These are phyloP conservation scores for Cranoglanis bouderius DNA, from an alignment of 2,113 vertebrate genomes.

Conservation along the genomic window DNA sequence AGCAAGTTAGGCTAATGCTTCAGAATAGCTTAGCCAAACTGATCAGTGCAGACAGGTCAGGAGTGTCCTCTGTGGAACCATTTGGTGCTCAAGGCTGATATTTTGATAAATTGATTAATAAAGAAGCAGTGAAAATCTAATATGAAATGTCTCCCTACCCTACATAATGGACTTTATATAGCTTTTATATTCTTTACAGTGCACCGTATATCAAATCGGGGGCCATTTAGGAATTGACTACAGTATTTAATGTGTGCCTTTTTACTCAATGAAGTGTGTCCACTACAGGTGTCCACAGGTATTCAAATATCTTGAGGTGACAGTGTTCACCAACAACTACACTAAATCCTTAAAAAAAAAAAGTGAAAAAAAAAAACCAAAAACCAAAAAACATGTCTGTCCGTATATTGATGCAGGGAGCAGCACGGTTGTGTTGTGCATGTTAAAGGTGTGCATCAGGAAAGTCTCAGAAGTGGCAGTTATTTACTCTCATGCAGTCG, in stretches of 20 bases:
- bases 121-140: neutral
- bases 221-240: neutral
- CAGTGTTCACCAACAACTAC: neutral
- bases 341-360: neutral
- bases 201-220: neutral
- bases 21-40: neutral
- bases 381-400: neutral
- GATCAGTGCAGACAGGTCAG: neutral
- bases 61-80: neutral
- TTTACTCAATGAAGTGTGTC: neutral
- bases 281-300: neutral
- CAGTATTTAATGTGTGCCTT: neutral
- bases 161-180: neutral
- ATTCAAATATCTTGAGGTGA: neutral
- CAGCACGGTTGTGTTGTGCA: neutral
- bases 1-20: neutral
- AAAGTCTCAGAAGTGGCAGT: neutral
- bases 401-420: neutral
- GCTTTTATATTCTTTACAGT: neutral
- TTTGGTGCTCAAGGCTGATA: neutral
- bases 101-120: constrained; percentile 3
- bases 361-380: rapidly evolving
- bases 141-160: neutral
- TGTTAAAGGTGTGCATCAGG: neutral
- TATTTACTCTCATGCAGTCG: neutral